These are phyloP conservation scores for Thecocarcelia acutangulata DNA, from an alignment of 2,888 invertebrate genomes.

Conservation along the genomic window DNA sequence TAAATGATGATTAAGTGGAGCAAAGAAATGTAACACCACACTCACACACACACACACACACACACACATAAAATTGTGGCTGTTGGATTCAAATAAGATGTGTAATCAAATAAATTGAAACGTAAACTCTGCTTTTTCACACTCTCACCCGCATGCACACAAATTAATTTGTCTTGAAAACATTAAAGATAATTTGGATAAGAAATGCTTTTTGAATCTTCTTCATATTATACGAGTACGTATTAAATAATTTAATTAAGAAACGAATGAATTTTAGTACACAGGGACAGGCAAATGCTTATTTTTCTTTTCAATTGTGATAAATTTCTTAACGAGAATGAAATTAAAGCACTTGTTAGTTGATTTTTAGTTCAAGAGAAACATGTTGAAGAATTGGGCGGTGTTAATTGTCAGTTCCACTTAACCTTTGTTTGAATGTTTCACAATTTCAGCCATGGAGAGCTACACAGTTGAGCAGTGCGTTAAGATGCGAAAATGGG, in stretches of 20 bases:
- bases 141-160: slow-evolving; percentile 5
- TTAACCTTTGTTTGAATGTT: no score
- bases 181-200: slow-evolving; percentile 19
- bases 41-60: no score
- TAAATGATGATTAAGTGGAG: slow-evolving; percentile 46
- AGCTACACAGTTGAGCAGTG: no score
- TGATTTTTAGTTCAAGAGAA: no score
- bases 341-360: no score
- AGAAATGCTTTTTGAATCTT: slow-evolving; percentile 1
- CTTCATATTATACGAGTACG: background rate
- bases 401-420: no score
- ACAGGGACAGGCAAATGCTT: background rate
- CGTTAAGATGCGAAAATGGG: no score
- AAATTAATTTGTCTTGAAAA: slow-evolving; percentile 48
- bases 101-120: slow-evolving; percentile 33
- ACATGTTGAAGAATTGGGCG: no score
- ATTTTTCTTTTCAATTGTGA: background rate
- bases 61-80: slow-evolving; percentile 28
- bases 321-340: background rate
- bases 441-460: no score
- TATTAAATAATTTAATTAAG: slow-evolving; percentile 45
- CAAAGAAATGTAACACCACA: slow-evolving; percentile 30
- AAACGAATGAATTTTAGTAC: background rate
- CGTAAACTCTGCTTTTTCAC: slow-evolving; percentile 10
- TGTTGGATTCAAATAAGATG: slow-evolving; percentile 17